These are phyloP conservation scores for Linnaemya tessellans DNA, from an alignment of 2,888 invertebrate genomes.

Conservation along the genomic window DNA sequence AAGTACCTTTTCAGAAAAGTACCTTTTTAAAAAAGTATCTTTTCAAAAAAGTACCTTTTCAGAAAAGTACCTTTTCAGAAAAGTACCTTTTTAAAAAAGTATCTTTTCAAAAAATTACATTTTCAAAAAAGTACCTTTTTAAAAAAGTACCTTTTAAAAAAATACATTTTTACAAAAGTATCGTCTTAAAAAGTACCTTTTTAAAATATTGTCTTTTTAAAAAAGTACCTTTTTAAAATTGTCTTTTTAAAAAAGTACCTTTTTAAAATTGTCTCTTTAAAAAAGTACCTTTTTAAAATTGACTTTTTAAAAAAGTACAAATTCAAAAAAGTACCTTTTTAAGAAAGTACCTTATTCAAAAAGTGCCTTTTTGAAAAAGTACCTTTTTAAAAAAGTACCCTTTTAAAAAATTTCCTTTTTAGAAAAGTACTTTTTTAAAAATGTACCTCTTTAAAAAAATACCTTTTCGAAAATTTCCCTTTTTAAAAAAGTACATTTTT, in stretches of 20 bases:
- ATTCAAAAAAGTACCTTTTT: not conserved
- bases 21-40: not conserved
- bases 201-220: not conserved
- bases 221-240: not conserved
- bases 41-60: not conserved
- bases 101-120: not conserved
- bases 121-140: not conserved
- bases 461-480: too few relatives aligned
- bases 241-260: too few relatives aligned
- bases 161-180: not conserved
- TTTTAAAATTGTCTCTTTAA: not conserved
- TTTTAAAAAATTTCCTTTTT: not conserved
- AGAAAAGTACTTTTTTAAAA: too few relatives aligned
- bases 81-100: not conserved
- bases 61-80: not conserved
- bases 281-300: too few relatives aligned
- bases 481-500: too few relatives aligned
- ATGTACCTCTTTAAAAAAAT: too few relatives aligned
- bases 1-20: not conserved
- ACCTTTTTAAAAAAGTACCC: too few relatives aligned
- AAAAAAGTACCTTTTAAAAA: too few relatives aligned
- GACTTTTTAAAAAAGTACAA: not conserved
- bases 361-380: too few relatives aligned
- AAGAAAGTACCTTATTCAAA: too few relatives aligned
- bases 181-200: not conserved